Percentiles rank a stretch among this genome's conserved stretches.
These are phyloP conservation scores for Paguma larvata DNA, from an alignment of 2,797 vertebrate species.

Conservation along the genomic window DNA sequence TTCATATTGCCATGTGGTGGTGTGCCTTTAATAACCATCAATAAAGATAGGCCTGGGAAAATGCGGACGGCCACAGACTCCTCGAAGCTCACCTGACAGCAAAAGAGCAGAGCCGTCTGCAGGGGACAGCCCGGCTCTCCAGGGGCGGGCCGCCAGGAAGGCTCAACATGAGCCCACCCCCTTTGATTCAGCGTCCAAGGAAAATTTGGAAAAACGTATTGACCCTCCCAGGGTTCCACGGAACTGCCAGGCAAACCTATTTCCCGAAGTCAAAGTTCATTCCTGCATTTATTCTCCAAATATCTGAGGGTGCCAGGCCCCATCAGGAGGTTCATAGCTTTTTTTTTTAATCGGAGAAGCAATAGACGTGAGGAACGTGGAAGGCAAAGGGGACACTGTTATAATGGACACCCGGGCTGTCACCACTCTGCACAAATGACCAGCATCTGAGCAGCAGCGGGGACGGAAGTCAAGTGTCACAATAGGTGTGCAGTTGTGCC, in stretches of 20 bases:
- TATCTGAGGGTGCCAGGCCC: neutral
- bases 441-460: neutral
- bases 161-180: neutral
- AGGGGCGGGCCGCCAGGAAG: neutral
- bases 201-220: neutral
- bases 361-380: neutral
- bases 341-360: neutral
- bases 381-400: neutral
- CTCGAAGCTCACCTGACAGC: slow-evolving; percentile 67
- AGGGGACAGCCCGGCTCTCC: slow-evolving; percentile 69
- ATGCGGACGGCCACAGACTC: slow-evolving; percentile 80
- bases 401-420: neutral
- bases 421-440: neutral
- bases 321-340: neutral
- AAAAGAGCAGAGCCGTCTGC: slow-evolving; percentile 60
- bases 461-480: neutral
- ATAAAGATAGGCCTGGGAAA: slow-evolving; percentile 96
- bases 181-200: neutral
- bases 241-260: neutral
- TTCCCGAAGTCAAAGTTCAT: neutral
- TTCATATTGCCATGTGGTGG: slow-evolving; percentile 92
- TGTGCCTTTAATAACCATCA: slow-evolving; percentile 92
- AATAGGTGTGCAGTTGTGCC: neutral
- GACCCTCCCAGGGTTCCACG: neutral
- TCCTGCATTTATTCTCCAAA: neutral